phyloP scores from a whole-genome alignment of 2,888 invertebrate species.

The Andrena marginata region DNA sequence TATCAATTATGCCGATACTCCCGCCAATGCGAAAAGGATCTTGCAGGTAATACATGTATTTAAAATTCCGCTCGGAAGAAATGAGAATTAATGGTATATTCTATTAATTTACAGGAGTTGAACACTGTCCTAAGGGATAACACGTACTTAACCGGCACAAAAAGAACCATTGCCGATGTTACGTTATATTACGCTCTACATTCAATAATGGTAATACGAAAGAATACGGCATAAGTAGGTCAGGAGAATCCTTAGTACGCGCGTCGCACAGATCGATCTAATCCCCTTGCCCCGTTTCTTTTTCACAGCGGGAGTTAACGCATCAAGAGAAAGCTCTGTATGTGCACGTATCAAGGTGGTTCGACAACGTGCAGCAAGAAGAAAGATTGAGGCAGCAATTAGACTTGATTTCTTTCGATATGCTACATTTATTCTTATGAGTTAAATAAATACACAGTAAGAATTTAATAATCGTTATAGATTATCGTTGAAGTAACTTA shows the following conservation, averaged over 20 bases:
- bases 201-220: slow-evolving; percentile 88
- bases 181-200: slow-evolving; percentile 89
- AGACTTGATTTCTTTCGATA: slow-evolving; percentile 85
- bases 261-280: slow-evolving; percentile 65
- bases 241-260: slow-evolving; percentile 65
- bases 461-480: not conserved
- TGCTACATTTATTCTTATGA: slow-evolving; percentile 80
- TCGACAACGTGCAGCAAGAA: slow-evolving; percentile 91
- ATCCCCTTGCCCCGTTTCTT: slow-evolving; percentile 60
- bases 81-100: not conserved
- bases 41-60: slow-evolving; percentile 85
- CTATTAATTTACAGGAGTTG: slow-evolving; percentile 86
- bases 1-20: slow-evolving; percentile 86
- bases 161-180: slow-evolving; percentile 89
- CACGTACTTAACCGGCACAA: slow-evolving; percentile 87
- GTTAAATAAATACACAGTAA: slow-evolving; percentile 31
- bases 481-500: not conserved
- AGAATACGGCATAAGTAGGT: slow-evolving; percentile 21
- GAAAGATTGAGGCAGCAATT: slow-evolving; percentile 87
- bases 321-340: slow-evolving; percentile 89
- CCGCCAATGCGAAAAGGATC: slow-evolving; percentile 85
- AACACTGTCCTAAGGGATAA: slow-evolving; percentile 86
- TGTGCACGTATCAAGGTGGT: slow-evolving; percentile 91
- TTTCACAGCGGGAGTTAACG: slow-evolving; percentile 88
- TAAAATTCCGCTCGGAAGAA: slow-evolving; percentile 3